A percentile compares a stretch with the other conserved stretches of the same genome.
phyloP scores from a whole-genome alignment of 1,140 invertebrate species.

The Zaprionus nigranus region DNA sequence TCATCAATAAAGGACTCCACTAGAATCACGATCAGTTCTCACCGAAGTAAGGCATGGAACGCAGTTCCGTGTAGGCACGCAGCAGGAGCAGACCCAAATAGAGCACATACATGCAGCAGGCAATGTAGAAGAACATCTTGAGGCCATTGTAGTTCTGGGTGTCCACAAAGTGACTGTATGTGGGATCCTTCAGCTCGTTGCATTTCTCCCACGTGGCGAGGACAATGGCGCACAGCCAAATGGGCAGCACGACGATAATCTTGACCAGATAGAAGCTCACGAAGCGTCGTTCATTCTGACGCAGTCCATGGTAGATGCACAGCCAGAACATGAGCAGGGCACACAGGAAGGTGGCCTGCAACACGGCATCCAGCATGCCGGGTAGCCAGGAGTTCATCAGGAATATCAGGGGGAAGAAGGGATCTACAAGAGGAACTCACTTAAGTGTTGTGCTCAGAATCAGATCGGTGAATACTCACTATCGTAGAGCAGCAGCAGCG shows the following conservation, averaged over 20 bases:
- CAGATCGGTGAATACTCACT: conserved; percentile 87
- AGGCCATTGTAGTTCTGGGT: conserved; percentile 94
- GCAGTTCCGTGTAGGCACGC: conserved; percentile 95
- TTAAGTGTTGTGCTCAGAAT: neutral
- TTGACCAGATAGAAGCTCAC: conserved; percentile 96
- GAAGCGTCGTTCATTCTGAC: conserved; percentile 95
- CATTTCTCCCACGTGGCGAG: conserved; percentile 95
- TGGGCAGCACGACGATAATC: conserved; percentile 92
- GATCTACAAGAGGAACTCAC: conserved; percentile 89
- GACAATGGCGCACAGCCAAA: conserved; percentile 94
- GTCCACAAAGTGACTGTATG: conserved; percentile 95
- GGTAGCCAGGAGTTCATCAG: conserved; percentile 95
- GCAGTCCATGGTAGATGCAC: conserved; percentile 93
- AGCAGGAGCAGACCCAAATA: conserved; percentile 94
- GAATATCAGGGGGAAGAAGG: conserved; percentile 95
- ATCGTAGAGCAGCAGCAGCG: conserved; percentile 95
- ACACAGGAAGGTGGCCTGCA: conserved; percentile 96
- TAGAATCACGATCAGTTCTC: conserved; percentile 73
- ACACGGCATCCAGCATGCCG: conserved; percentile 94
- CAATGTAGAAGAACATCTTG: conserved; percentile 95
- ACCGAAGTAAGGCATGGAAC: conserved; percentile 99
- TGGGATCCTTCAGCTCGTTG: conserved; percentile 95
- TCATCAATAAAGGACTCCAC: neutral
- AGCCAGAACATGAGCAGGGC: conserved; percentile 96
- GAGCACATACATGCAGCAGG: conserved; percentile 92